A percentile compares a stretch with the other conserved stretches of the same genome.
These are phyloP conservation scores for Aelia acuminata DNA, from an alignment of 2,888 invertebrate genomes.

Conservation along the genomic window DNA sequence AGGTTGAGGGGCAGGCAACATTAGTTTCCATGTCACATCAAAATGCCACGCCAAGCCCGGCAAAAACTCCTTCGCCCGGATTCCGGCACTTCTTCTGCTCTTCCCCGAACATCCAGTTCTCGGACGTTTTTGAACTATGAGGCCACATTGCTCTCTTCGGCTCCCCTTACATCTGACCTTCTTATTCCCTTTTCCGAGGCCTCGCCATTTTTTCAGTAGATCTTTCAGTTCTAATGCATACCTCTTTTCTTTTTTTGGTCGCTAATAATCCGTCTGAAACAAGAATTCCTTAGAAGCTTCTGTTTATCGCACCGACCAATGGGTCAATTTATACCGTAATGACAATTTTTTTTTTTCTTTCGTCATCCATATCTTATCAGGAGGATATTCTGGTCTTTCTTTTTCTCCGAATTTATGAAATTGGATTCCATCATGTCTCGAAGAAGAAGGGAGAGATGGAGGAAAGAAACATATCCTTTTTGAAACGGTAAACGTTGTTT, in stretches of 20 bases:
- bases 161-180: slow-evolving; percentile 43
- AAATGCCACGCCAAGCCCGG: slow-evolving; percentile 59
- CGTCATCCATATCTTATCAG: background rate
- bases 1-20: slow-evolving; percentile 52
- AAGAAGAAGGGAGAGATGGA: background rate
- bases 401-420: background rate
- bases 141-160: slow-evolving; percentile 37
- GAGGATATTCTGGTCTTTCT: background rate
- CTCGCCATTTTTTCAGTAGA: background rate
- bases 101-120: slow-evolving; percentile 52
- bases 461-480: background rate
- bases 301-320: background rate
- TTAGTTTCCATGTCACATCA: slow-evolving; percentile 64
- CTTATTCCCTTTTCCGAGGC: slow-evolving; percentile 8
- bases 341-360: background rate
- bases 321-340: slow-evolving; percentile 16
- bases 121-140: slow-evolving; percentile 55
- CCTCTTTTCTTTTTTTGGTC: background rate
- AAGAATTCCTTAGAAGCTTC: background rate
- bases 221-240: slow-evolving; percentile 5
- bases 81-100: slow-evolving; percentile 48
- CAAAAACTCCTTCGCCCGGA: slow-evolving; percentile 53
- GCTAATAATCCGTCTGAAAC: background rate
- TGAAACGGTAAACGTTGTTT: background rate
- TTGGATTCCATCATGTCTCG: background rate